Percentiles rank a stretch among this genome's conserved stretches.
Evolutionary conservation across 1,140 invertebrate genomes (phyloP).

Genomic region (Drosophila pruinosa): DNA sequence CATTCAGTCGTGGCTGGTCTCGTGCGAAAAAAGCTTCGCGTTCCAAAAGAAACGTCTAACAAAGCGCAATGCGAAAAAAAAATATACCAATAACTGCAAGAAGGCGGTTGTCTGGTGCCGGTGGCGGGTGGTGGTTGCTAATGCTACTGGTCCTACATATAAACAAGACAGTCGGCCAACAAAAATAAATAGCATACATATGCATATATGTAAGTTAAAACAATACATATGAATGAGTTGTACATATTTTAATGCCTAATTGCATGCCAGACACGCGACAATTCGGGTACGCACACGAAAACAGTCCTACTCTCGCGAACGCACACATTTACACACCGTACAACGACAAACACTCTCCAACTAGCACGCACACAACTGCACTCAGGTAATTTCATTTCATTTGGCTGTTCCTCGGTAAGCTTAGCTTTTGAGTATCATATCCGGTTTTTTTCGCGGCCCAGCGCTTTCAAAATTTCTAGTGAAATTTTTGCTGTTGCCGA

Average conservation of each 20-base stretch:
- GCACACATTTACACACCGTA: slow-evolving; percentile 8
- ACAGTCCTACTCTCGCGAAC: slow-evolving; percentile 5
- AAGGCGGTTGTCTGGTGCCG: slow-evolving; percentile 18
- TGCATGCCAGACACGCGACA: slow-evolving; percentile 80
- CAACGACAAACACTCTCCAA: slow-evolving; percentile 23
- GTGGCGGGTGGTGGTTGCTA: not conserved
- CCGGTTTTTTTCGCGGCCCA: slow-evolving; percentile 70
- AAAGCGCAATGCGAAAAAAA: slow-evolving; percentile 46
- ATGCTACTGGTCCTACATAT: not conserved
- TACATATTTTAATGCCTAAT: slow-evolving; percentile 69
- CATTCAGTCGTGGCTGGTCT: slow-evolving; percentile 28
- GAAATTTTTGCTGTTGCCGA: slow-evolving; percentile 57
- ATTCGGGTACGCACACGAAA: slow-evolving; percentile 42
- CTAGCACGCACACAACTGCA: slow-evolving; percentile 22
- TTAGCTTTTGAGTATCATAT: slow-evolving; percentile 69
- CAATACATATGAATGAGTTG: not conserved
- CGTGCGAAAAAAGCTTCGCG: slow-evolving; percentile 37
- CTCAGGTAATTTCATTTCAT: slow-evolving; percentile 58
- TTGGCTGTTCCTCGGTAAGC: slow-evolving; percentile 11
- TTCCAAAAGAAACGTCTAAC: slow-evolving; percentile 13
- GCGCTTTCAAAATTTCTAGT: slow-evolving; percentile 77
- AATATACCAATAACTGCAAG: slow-evolving; percentile 20
- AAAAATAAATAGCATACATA: slow-evolving; percentile 34
- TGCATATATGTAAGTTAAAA: slow-evolving; percentile 5
- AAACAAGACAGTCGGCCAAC: slow-evolving; percentile 5